A percentile compares a stretch with the other conserved stretches of the same genome.
phyloP scores from a whole-genome alignment of 2,797 vertebrate genomes.

The Triplophysa yarkandensis region DNA sequence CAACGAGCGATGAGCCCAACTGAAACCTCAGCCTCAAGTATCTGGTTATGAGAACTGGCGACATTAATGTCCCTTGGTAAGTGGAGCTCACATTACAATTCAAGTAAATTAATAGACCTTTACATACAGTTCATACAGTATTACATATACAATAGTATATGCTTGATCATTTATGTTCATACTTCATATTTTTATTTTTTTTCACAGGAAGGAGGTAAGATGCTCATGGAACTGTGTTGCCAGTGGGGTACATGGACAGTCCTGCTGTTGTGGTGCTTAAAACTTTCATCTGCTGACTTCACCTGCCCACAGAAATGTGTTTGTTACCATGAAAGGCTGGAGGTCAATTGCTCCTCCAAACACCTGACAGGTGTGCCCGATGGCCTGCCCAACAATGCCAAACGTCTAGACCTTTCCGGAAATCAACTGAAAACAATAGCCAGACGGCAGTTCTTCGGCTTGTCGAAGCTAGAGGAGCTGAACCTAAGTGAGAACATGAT shows the following conservation, averaged over 20 bases:
- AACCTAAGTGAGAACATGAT: slow-evolving; percentile 85
- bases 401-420: slow-evolving; percentile 80
- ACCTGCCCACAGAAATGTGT: slow-evolving; percentile 76
- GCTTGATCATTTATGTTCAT: background rate
- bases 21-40: slow-evolving; percentile 59
- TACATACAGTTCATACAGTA: background rate
- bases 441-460: slow-evolving; percentile 79
- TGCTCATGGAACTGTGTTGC: slow-evolving; percentile 77
- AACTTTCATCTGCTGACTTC: slow-evolving; percentile 58
- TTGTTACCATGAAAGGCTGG: slow-evolving; percentile 74
- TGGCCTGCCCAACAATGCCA: slow-evolving; percentile 75
- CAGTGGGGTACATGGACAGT: slow-evolving; percentile 70
- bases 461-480: slow-evolving; percentile 81
- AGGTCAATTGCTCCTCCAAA: slow-evolving; percentile 81
- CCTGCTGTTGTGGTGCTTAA: slow-evolving; percentile 70
- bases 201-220: slow-evolving; percentile 73
- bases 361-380: slow-evolving; percentile 79
- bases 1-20: slow-evolving; percentile 55
- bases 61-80: slow-evolving; percentile 66
- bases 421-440: slow-evolving; percentile 84
- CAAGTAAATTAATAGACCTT: background rate
- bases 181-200: slow-evolving; percentile 26
- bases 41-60: slow-evolving; percentile 78
- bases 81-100: background rate
- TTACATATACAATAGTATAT: too few species aligned